Percentiles rank a stretch among this genome's conserved stretches.
phyloP scores from a whole-genome alignment of 2,113 vertebrate species.

The Pollimyrus isidori region DNA sequence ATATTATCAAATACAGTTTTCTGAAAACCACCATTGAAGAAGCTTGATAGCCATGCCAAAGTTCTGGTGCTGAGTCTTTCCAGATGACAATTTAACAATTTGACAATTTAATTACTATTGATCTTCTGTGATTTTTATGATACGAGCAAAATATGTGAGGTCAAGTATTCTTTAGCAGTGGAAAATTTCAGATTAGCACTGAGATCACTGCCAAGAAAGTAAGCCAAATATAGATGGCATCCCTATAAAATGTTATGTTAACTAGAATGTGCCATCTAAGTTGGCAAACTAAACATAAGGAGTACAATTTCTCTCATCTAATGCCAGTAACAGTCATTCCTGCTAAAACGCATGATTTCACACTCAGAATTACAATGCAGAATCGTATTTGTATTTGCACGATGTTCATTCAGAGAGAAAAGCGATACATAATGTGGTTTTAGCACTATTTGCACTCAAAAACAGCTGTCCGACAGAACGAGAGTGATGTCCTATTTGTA shows the following conservation, averaged over 20 bases:
- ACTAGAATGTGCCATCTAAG: not conserved
- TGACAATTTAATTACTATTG: too few relatives aligned
- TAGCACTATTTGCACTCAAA: too few relatives aligned
- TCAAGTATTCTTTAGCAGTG: not conserved
- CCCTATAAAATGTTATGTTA: not conserved
- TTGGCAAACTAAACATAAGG: not conserved
- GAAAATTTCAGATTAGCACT: not conserved
- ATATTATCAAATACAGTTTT: not conserved
- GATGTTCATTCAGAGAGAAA: too few relatives aligned
- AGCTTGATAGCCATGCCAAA: not conserved
- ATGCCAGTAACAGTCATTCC: too few relatives aligned
- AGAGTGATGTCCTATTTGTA: too few relatives aligned
- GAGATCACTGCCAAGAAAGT: not conserved
- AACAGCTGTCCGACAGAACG: too few relatives aligned
- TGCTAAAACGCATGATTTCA: too few relatives aligned
- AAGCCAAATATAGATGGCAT: not conserved
- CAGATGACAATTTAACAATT: not conserved
- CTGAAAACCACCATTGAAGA: not conserved
- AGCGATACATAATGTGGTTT: too few relatives aligned
- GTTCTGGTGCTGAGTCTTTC: not conserved
- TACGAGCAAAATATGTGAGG: not conserved
- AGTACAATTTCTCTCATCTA: too few relatives aligned
- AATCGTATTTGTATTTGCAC: too few relatives aligned
- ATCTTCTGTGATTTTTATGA: not conserved
- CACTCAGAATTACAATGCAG: too few relatives aligned